Percentiles rank a stretch among this genome's conserved stretches.
These are phyloP conservation scores for Argyrosomus regius DNA, from an alignment of 2,797 vertebrate genomes.

Conservation along the genomic window DNA sequence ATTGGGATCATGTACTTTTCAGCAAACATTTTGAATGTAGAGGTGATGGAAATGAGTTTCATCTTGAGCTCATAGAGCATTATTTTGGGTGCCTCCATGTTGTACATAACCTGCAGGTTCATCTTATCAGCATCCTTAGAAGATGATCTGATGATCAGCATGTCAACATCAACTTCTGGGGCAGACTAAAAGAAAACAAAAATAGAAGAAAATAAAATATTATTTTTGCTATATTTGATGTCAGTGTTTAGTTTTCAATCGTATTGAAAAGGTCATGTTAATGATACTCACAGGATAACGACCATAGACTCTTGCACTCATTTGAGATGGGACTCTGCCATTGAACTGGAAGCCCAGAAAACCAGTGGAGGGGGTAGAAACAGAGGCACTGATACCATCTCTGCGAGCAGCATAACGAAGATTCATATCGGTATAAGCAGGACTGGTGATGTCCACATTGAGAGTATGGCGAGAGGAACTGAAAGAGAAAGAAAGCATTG, in stretches of 20 bases:
- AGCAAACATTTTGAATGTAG: slow-evolving; percentile 71
- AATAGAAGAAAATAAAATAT: slow-evolving; percentile 27
- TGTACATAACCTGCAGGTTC: slow-evolving; percentile 86
- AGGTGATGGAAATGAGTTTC: slow-evolving; percentile 82
- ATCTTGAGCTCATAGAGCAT: slow-evolving; percentile 84
- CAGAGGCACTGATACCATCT: slow-evolving; percentile 73
- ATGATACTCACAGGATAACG: slow-evolving; percentile 85
- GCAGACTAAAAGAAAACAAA: slow-evolving; percentile 79
- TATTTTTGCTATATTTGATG: neutral
- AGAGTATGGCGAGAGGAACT: slow-evolving; percentile 74
- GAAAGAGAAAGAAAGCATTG: slow-evolving; percentile 35
- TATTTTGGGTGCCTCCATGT: slow-evolving; percentile 80
- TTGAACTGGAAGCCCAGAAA: slow-evolving; percentile 84
- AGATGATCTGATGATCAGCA: slow-evolving; percentile 84
- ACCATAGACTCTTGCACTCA: slow-evolving; percentile 85
- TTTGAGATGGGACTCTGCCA: slow-evolving; percentile 54
- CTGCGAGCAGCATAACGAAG: slow-evolving; percentile 70
- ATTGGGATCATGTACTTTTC: slow-evolving; percentile 85
- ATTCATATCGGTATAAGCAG: slow-evolving; percentile 79
- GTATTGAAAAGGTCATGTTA: slow-evolving; percentile 10
- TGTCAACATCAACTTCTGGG: slow-evolving; percentile 85
- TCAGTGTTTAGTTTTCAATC: neutral
- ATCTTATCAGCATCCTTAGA: slow-evolving; percentile 72
- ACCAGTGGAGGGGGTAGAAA: slow-evolving; percentile 78
- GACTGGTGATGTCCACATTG: slow-evolving; percentile 82